Base-by-base conservation (phyloP, 1,140 invertebrate species). In the Bombus waltoni region DNA sequence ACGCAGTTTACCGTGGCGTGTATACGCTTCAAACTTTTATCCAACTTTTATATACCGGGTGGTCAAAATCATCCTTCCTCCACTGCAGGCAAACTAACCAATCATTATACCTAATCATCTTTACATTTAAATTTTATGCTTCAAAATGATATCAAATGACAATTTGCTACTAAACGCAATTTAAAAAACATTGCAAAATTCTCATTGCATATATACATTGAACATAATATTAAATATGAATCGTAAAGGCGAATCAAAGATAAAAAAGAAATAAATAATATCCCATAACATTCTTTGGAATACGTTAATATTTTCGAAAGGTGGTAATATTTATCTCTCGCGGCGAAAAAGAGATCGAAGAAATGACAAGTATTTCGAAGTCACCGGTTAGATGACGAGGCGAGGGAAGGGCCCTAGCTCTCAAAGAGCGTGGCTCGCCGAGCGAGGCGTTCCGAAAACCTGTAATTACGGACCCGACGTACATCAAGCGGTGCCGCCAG, bases 381-480 rank as follows among this genome's bases (percentile, higher is more conserved):
- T 89, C 92, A 93, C 92, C 91, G 89, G 92, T 89, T 93, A 90
- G 83, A 89, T 84, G 82, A 73, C 81, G 81, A 70, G 70, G 83
- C 83, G 87, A 89, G 83, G 86, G 88, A 91, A 91, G 92, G 91
- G 85, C 90, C 88, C 85, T 80, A 85, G 78, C 83, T 92, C 76
- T 91, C 90, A 87, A 92, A 89, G 86, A 82, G 86, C 86, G 78
- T 88, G 88, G 87, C 89, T 92, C 83, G 93, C 85, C 91, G 88
- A 88, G 90, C 91, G 84, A 94, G 93, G 94, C 94, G 94, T 94
- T 94, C 94, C 94, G 94, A 94, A 94, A 94, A 94, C 94, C 94
- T 94, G 94, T 94, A 94, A 94, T 94, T 94, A 94, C 94, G 94
- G 92, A 93, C 92, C 94, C 94, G 93, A 92, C 91, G 93, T 93